Conservation (phyloP, 2,888 invertebrate genomes). For the Chloromyia formosa region DNA sequence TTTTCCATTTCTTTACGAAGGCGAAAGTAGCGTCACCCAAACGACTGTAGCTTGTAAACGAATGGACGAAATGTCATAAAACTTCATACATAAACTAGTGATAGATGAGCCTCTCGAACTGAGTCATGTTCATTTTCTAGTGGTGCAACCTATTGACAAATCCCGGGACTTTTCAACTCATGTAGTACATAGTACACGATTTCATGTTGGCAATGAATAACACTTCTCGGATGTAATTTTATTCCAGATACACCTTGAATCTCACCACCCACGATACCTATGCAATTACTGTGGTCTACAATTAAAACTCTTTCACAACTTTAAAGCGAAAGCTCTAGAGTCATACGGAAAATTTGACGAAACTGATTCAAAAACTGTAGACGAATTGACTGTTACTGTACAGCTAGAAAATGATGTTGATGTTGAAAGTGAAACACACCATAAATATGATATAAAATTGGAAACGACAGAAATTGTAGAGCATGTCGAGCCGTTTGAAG, state of each 20-base stretch:
- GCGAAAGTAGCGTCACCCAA: no score
- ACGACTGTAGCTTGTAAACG: no score
- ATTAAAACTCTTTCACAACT: conserved; percentile 56
- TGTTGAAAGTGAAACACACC: background rate
- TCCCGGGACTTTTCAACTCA: no score
- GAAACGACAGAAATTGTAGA: background rate
- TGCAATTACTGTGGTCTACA: conserved; percentile 57
- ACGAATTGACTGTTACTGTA: background rate
- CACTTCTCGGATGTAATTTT: no score
- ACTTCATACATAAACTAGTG: no score
- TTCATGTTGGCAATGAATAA: no score
- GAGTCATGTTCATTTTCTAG: no score
- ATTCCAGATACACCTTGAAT: conserved; percentile 44
- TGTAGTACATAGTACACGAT: no score
- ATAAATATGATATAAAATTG: background rate
- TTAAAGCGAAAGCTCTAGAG: conserved; percentile 54
- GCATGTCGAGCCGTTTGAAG: background rate
- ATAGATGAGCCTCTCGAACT: no score
- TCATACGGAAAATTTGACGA: conserved; percentile 38
- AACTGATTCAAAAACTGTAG: background rate
- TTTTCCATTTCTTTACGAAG: no score
- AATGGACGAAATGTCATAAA: no score
- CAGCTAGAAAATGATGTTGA: background rate
- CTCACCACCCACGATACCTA: conserved; percentile 52
- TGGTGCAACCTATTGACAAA: no score